phyloP scores from a whole-genome alignment of 2,113 vertebrate species.

The Halichoerus grypus region DNA sequence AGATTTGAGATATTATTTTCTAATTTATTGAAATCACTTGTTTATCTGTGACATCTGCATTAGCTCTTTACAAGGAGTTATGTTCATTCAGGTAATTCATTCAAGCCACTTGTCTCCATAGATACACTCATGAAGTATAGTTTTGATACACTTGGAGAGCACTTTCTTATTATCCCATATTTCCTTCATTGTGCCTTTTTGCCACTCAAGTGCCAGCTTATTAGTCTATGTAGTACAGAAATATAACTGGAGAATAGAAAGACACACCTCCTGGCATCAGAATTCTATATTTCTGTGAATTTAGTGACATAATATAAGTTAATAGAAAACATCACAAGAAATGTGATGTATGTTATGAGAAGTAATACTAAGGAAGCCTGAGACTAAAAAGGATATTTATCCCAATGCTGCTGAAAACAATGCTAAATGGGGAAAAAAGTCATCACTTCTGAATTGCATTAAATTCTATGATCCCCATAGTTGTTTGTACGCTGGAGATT shows the following conservation, averaged over 20 bases:
- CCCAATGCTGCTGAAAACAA: neutral
- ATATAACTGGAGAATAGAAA: conserved; percentile 76
- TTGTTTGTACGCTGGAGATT: neutral
- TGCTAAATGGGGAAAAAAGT: neutral
- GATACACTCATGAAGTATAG: neutral
- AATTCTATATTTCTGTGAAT: conserved; percentile 62
- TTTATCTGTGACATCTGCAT: conserved; percentile 67
- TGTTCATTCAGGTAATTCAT: conserved; percentile 57
- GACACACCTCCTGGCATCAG: conserved; percentile 62
- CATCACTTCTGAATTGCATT: neutral
- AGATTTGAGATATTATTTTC: neutral
- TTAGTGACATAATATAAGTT: conserved; percentile 44
- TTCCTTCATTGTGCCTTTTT: conserved; percentile 68
- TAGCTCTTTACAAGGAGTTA: conserved; percentile 64
- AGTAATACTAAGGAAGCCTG: neutral
- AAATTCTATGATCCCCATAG: neutral
- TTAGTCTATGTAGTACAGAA: conserved; percentile 75
- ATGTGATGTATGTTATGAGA: neutral
- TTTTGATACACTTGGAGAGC: conserved; percentile 43
- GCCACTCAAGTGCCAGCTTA: conserved; percentile 51
- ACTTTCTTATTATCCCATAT: conserved; percentile 68
- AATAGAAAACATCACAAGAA: neutral
- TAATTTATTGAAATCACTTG: conserved; percentile 48
- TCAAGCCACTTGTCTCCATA: neutral
- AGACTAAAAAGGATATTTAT: neutral